Percentiles rank a stretch among this genome's conserved stretches.
Evolutionary conservation across 2,888 invertebrate genomes (phyloP).

Genomic region (Cosmia pyralina): DNA sequence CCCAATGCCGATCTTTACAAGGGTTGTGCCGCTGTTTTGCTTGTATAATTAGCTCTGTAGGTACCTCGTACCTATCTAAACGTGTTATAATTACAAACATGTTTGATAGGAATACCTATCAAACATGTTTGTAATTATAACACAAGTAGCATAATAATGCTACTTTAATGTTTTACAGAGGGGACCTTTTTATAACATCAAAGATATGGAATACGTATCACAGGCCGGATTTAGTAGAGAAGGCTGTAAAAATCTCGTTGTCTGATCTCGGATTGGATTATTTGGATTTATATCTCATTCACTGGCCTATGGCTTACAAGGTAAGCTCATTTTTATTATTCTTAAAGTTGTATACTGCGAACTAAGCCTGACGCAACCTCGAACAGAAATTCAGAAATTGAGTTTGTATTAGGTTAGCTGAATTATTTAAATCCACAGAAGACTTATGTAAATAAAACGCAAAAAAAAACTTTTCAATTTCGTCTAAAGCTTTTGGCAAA

Average conservation of each 20-base stretch:
- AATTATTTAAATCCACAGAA: conserved; percentile 49
- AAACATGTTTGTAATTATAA: too few relatives aligned
- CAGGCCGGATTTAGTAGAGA: conserved; percentile 92
- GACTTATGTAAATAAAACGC: conserved; percentile 48
- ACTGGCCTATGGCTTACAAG: conserved; percentile 95
- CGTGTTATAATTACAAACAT: conserved; percentile 29
- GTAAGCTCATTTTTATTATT: conserved; percentile 79
- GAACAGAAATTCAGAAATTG: conserved; percentile 49
- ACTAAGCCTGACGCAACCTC: conserved; percentile 40
- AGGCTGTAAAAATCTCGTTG: conserved; percentile 92
- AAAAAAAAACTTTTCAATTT: conserved; percentile 54
- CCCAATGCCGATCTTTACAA: conserved; percentile 36
- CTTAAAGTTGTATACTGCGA: conserved; percentile 50
- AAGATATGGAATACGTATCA: conserved; percentile 92
- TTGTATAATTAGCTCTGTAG: conserved; percentile 29
- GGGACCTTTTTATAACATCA: conserved; percentile 92
- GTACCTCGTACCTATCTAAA: conserved; percentile 6
- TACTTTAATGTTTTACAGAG: conserved; percentile 68
- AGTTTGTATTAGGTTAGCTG: conserved; percentile 47
- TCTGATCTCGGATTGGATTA: conserved; percentile 93
- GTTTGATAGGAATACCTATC: conserved; percentile 24
- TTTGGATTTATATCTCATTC: conserved; percentile 95
- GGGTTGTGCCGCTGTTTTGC: conserved; percentile 30
- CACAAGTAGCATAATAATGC: too few relatives aligned
- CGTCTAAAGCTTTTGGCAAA: conserved; percentile 44